Evolutionary conservation across 2,113 vertebrate genomes (phyloP), one percentile per base, ranked within the genome.

Genomic region (Eupsittula cactorum): DNA sequence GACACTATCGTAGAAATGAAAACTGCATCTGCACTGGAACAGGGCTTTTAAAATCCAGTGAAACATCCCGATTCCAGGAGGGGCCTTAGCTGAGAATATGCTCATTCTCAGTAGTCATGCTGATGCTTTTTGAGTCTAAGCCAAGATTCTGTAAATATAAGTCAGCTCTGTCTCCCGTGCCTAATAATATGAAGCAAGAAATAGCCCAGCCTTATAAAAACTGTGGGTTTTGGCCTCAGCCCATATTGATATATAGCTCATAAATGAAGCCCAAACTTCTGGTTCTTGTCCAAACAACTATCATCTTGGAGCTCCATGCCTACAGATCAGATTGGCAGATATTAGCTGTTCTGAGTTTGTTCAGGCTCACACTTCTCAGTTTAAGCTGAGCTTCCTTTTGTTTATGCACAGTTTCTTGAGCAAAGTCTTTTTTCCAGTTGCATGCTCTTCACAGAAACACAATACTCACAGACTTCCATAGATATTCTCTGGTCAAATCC

Each of bases 181-280:
- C 91, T 95, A 86, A 88, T 94, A 93, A 94, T 33, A 67, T 39
- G 82, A 92, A 88, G 41, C n/a, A 96, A 97, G 86, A 93, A 95
- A 92, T 77, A 94, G 86, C 77, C 83, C 68, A 71, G 80, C 64
- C 73, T 93, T 94, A 83, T 79, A 78, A 93, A 97, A 96, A 68
- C 71, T 71, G 64, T 86, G 60, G 77, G 42, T 1, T 71, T 96
- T 95, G 95, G 95, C 91, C 62, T 91, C 77, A 86, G 55, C 31
- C 55, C 68, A 39, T 70, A 78, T 68, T 50, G 86, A 93, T 94
- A 91, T 83, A n/a, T 70, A 78, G 83, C 69, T 90, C 80, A 81
- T 75, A 94, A 97, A 90, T 53, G 73, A 89, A 88, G 60, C 88
- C 64, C 76, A 88, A 86, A 92, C 49, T 93, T 90, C 59, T 92